Conservation (phyloP, 1,140 invertebrate species). For the Drosophila ercepeae region DNA sequence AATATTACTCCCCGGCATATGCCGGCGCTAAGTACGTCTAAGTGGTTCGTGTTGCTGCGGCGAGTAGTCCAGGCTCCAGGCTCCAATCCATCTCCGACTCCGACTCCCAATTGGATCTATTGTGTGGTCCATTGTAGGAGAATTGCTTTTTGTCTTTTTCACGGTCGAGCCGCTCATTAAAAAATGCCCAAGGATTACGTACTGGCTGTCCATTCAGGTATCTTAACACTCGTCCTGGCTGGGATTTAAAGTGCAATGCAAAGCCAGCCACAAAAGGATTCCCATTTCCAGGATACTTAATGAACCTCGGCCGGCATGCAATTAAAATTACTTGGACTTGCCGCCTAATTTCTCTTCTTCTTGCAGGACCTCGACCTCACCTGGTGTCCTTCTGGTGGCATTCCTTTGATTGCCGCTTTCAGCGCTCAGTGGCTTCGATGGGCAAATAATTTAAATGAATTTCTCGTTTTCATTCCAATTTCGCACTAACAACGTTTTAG, state of each 20-base stretch:
- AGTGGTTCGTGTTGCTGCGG: constrained; percentile 53
- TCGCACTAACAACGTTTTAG: constrained; percentile 52
- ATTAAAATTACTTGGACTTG: constrained; percentile 24
- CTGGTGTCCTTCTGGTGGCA: constrained; percentile 10
- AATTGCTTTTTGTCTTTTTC: constrained; percentile 19
- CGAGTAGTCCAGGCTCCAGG: constrained; percentile 7
- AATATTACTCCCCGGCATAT: constrained; percentile 52
- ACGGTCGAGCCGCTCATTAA: constrained; percentile 30
- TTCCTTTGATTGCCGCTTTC: constrained; percentile 21
- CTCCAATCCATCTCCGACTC: constrained; percentile 1
- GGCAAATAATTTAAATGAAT: constrained; percentile 61
- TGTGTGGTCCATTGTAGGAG: constrained; percentile 39
- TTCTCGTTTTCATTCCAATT: constrained; percentile 57
- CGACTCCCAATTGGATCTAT: constrained; percentile 50
- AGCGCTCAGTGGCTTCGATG: constrained; percentile 1
- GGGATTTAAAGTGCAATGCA: neutral
- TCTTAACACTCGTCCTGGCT: neutral
- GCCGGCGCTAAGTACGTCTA: constrained; percentile 65
- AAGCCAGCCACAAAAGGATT: neutral
- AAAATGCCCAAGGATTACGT: constrained; percentile 30
- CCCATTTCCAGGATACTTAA: neutral
- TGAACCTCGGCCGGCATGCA: constrained; percentile 19
- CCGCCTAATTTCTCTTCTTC: constrained; percentile 15
- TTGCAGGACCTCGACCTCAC: neutral
- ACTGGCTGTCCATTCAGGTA: constrained; percentile 17